phyloP scores from a whole-genome alignment of 2,797 vertebrate genomes.

The Lagocephalus sceleratus region DNA sequence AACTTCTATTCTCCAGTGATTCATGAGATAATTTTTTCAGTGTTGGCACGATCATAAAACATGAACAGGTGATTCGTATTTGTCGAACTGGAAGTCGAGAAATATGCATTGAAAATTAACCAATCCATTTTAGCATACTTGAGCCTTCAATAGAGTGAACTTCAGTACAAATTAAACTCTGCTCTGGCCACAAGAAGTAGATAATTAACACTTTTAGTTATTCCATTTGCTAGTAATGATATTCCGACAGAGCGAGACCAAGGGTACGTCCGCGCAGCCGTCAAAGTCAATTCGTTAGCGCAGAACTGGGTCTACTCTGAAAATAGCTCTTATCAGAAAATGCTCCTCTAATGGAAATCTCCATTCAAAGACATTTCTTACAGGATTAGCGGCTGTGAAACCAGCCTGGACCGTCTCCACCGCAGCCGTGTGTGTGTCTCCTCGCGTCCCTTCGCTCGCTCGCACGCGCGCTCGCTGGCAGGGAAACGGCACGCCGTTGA shows the following conservation, averaged over 20 bases:
- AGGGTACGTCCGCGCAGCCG: background rate
- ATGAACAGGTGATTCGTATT: too few relatives aligned
- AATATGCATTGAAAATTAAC: too few relatives aligned
- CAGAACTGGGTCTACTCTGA: slow-evolving; percentile 15
- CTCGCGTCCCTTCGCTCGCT: slow-evolving; percentile 10
- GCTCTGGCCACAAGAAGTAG: too few relatives aligned
- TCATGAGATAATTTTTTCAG: too few relatives aligned
- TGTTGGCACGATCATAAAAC: too few relatives aligned
- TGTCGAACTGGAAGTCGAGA: too few relatives aligned
- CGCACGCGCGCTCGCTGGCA: slow-evolving; percentile 5
- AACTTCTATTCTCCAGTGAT: too few relatives aligned
- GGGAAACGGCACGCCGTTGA: slow-evolving; percentile 8
- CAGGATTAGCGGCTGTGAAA: slow-evolving; percentile 65
- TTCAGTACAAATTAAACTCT: too few relatives aligned
- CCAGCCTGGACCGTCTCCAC: slow-evolving; percentile 41
- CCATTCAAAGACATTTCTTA: slow-evolving; percentile 55
- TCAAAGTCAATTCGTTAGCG: slow-evolving; percentile 17
- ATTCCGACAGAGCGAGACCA: background rate
- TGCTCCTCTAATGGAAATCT: slow-evolving; percentile 47
- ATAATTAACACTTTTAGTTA: too few relatives aligned
- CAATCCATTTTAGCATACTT: too few relatives aligned
- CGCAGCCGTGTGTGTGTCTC: slow-evolving; percentile 32
- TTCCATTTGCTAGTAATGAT: too few relatives aligned
- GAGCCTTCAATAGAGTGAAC: too few relatives aligned
- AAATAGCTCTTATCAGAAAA: slow-evolving; percentile 27